Evolutionary conservation across 2,888 invertebrate species (phyloP), one percentile per base, ranked within the genome.

Genomic region (Pristionchus maxplancki): DNA sequence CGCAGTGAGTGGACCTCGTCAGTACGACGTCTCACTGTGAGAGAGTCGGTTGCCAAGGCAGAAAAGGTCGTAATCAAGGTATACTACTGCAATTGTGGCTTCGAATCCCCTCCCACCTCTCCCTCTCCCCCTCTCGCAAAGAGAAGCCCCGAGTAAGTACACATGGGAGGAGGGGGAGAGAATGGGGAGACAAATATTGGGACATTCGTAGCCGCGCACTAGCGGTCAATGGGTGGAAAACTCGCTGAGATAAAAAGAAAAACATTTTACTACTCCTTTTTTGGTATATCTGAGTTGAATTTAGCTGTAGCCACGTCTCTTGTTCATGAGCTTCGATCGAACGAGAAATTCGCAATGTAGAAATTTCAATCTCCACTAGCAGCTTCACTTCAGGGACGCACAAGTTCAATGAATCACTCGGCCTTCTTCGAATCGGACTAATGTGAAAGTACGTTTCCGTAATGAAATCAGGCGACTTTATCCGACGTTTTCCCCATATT

Each of bases 91-190:
- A 67, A 67, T 34, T 67, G 67, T 67, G 67, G 67, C 78, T 78
- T 78, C 44, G 48, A 44, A 28, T 81, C n/a, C 50, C 81, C 48
- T 31, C 48, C 48, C 44, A 5, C 48, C 48, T 28, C 31, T 48
- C 81, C 28, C 48, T 48, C 81, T 24, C 82, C 2, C 17, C 34
- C 82, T 40, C 82, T 53, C 53, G 53, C 53, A 53, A 50, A 53
- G 78, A 78, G 78, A 78, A 78, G 78, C 78, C 78, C 44, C 40
- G 44, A 78, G 78, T 78, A 78, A 48, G 78, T 78, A 78, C 78
- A 78, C 78, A 78, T 17, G 71, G 37, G 37, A 37, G 37, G 71
- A 71, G 64, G 28, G 64, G 20, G 74, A 28, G 64, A 67, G 64
- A 67, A 67, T 67, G 37, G 28, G n/a, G 44, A 58, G n/a, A 58